Evolutionary conservation across 2,113 vertebrate genomes (phyloP).

Genomic region (Corythoichthys intestinalis): DNA sequence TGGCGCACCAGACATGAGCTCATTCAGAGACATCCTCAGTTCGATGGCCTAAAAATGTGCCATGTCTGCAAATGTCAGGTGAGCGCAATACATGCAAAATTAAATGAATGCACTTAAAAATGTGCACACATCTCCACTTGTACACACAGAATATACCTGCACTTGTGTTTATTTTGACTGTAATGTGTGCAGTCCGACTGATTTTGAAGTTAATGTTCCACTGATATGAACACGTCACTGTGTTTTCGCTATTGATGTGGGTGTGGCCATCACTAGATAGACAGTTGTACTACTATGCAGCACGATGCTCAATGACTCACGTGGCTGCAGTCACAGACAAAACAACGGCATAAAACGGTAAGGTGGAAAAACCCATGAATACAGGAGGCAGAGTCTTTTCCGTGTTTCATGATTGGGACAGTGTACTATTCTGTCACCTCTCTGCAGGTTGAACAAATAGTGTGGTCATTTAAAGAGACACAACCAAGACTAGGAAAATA

Average conservation of each 20-base stretch:
- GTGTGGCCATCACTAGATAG: slow-evolving; percentile 30
- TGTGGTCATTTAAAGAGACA: too few species aligned
- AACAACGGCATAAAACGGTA: neutral
- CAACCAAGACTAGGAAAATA: too few species aligned
- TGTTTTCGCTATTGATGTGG: slow-evolving; percentile 13
- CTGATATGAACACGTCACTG: neutral
- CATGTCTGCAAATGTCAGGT: slow-evolving; percentile 37
- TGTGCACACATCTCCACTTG: neutral
- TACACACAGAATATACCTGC: slow-evolving; percentile 22
- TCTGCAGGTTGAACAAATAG: too few species aligned
- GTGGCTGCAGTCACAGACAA: neutral
- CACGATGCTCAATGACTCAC: slow-evolving; percentile 18
- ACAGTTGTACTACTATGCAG: slow-evolving; percentile 1
- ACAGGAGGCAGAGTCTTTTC: too few species aligned
- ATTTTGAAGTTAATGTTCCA: neutral
- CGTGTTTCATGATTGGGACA: too few species aligned
- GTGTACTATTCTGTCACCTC: too few species aligned
- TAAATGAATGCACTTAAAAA: slow-evolving; percentile 5
- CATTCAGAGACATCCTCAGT: slow-evolving; percentile 35
- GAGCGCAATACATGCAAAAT: slow-evolving; percentile 5
- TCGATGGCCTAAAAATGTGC: slow-evolving; percentile 23
- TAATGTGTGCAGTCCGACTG: neutral
- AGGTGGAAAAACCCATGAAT: neutral
- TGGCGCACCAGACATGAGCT: slow-evolving; percentile 52
- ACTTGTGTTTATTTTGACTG: slow-evolving; percentile 24